Base-by-base conservation (phyloP, 1,140 invertebrate genomes). In the Lepidurus couesii region DNA sequence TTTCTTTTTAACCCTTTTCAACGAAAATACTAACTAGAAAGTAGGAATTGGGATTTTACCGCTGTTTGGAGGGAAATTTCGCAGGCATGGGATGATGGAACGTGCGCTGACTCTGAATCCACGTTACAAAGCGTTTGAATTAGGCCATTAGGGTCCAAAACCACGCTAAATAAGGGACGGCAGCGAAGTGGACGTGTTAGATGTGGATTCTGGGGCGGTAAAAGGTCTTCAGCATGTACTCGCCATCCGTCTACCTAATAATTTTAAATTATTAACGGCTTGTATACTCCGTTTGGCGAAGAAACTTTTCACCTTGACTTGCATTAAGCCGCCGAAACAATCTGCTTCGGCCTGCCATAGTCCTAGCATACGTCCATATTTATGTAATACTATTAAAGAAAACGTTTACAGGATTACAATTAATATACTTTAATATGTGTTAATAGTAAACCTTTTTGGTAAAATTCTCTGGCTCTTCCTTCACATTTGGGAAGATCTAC, bases 331-430 rank as follows among this genome's bases (percentile, higher is more conserved):
- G 9, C 78, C 78, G 53, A 75, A 79, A 24, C 73, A 79, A 26
- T 79, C 78, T 16, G 78, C 74, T 47, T 79, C 43, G 11, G 26
- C 73, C 13, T 43, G 44, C 78, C 78, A 79, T n/a, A 79, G 73
- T 6, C 78, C 78, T 2, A 79, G 24, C 44, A 79, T 44, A 3
- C 34, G 8, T 2, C 78, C 78, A 75, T 79, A 79, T 43, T 75
- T 34, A n/a, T 42, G 47, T n/a, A 79, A 43, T 21, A 75, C 74
- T 79, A 42, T 42, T 9, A n/a, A 79, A 78, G 16, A 53, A 44
- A 42, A 42, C 1, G 21, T 79, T 10, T 16, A 26, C 26, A 16
- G 21, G 10, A 73, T 11, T 77, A 73, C n/a, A 26, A 74, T 8
- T 8, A 44, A 42, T 9, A 43, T 65, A 53, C 13, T 24, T 26